Base-by-base conservation (phyloP, 1,140 invertebrate species). In the Papilio glaucus region DNA sequence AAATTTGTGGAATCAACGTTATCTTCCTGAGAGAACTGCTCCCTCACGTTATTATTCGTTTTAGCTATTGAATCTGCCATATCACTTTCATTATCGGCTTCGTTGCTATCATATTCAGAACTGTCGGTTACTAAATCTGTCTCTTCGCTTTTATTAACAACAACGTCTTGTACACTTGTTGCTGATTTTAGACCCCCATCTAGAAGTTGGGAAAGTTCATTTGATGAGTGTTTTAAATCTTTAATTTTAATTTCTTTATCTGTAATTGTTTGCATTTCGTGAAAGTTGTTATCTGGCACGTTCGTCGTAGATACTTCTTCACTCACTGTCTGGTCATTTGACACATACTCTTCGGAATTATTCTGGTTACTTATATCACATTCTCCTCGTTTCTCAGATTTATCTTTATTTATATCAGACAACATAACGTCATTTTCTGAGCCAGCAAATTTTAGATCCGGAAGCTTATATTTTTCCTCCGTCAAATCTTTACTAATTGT, bases 391-490 rank as follows among this genome's bases (percentile, higher is more conserved):
- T 33, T 37, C 21, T 45, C 45, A 57, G 9, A 29, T 18, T 39
- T 13, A 26, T 57, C 10, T n/a, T 49, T 65, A 42, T 71, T 29
- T 21, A n/a, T 38, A 37, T 67, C 24, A 26, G 63, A 42, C n/a
- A 42, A 0, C 24, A 13, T 68, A n/a, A 68, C 63, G 24, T 57
- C 29, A 37, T 72, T 72, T 41, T 71, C 45, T 67, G 53, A 37
- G 33, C 33, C 45, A 29, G 26, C 37, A 62, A 42, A 15, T 61
- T 75, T 75, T 69, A 75, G 53, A 76, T 78, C 62, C 10, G 67
- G 72, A 61, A 21, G 57, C 24, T 72, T 69, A 69, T 15, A 18
- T 6, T 73, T 81, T 9, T 62, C 13, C 12, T 15, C 24, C 4
- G 39, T 18, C n/a, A 24, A n/a, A 49, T 8, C 38, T 60, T 45